Conservation (phyloP, 1,140 invertebrate species). For the Diorhabda sublineata region DNA sequence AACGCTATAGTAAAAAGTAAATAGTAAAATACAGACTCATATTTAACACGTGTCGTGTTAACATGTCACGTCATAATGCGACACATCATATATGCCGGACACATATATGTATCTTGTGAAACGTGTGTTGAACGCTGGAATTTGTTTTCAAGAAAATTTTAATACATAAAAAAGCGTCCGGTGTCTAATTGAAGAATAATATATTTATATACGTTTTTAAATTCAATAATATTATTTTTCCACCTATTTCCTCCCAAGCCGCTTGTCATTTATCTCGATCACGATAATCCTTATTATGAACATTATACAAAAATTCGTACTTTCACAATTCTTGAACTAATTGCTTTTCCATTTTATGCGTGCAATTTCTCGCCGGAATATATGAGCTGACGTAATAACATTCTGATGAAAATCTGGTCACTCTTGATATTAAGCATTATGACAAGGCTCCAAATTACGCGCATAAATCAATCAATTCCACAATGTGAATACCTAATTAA, state of each 20-base stretch:
- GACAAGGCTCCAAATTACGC: too few relatives aligned
- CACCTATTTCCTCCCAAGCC: background rate
- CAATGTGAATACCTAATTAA: too few relatives aligned
- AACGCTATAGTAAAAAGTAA: too few relatives aligned
- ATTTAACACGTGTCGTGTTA: background rate
- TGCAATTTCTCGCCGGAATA: too few relatives aligned
- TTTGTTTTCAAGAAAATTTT: background rate
- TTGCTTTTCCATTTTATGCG: background rate
- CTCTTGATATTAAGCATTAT: too few relatives aligned
- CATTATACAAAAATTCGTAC: background rate
- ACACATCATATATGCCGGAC: background rate
- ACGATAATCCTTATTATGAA: background rate
- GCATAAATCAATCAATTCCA: too few relatives aligned
- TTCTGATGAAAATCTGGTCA: too few relatives aligned
- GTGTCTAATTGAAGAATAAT: too few relatives aligned
- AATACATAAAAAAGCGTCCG: background rate
- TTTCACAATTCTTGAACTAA: background rate
- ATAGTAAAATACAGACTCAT: too few relatives aligned
- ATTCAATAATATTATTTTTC: background rate
- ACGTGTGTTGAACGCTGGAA: background rate
- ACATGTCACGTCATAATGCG: background rate
- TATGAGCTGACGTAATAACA: too few relatives aligned
- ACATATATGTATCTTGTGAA: background rate
- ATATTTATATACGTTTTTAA: background rate
- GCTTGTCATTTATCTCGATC: background rate